phyloP scores from a whole-genome alignment of 2,797 vertebrate species.

The Alosa sapidissima region DNA sequence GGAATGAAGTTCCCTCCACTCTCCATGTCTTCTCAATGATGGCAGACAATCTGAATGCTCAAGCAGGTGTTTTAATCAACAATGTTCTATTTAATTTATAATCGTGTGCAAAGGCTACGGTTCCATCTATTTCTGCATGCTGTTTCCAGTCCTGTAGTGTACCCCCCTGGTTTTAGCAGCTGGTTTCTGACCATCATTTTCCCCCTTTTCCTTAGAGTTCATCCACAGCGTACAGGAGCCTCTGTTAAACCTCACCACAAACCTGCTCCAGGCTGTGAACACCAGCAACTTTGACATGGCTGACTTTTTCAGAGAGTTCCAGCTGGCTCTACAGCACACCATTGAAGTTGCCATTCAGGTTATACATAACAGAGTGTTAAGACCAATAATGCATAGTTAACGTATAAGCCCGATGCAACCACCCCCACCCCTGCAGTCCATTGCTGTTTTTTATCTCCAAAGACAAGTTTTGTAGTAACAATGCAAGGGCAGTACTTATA shows the following conservation, averaged over 20 bases:
- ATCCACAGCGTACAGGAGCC: constrained; percentile 61
- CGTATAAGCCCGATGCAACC: constrained; percentile 15
- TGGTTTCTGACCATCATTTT: not conserved
- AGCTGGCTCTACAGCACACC: constrained; percentile 56
- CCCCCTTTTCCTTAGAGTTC: constrained; percentile 58
- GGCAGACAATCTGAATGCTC: constrained; percentile 49
- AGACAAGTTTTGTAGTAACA: not conserved
- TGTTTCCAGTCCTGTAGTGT: not conserved
- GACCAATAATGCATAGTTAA: not conserved
- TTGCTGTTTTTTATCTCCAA: not conserved
- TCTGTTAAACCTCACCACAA: constrained; percentile 54
- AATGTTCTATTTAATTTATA: not conserved
- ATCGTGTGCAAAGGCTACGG: not conserved
- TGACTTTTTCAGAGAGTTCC: constrained; percentile 49
- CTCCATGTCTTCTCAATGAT: constrained; percentile 40
- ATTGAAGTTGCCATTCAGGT: constrained; percentile 65
- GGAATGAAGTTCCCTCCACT: constrained; percentile 49
- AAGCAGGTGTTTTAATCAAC: constrained; percentile 62
- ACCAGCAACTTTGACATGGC: constrained; percentile 52
- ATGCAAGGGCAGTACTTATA: not conserved
- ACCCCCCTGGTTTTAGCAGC: not conserved
- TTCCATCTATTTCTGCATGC: not conserved
- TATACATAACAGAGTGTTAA: constrained; percentile 28
- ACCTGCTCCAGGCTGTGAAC: constrained; percentile 53
- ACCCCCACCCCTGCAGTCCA: no score